Evolutionary conservation across 2,113 vertebrate species (phyloP).

Genomic region (Coracopsis vasa): DNA sequence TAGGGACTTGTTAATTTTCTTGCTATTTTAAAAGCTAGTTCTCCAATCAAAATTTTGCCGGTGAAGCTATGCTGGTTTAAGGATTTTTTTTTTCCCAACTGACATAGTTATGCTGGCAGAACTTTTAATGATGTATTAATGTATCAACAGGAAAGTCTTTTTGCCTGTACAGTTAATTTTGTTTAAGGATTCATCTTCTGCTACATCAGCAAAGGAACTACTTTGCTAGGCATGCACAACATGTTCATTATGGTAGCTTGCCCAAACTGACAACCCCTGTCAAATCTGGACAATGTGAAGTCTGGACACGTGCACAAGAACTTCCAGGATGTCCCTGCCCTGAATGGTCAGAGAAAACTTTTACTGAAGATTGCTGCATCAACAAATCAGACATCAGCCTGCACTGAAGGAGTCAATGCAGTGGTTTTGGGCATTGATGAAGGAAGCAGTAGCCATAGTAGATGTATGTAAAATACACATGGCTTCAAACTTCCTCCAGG

Average conservation of each 20-base stretch:
- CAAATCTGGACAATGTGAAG: background rate
- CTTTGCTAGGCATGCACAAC: background rate
- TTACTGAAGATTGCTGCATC: background rate
- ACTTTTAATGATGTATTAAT: constrained; percentile 13
- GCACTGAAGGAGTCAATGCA: background rate
- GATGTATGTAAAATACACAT: background rate
- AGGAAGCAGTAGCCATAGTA: background rate
- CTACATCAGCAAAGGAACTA: background rate
- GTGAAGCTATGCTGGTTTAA: background rate
- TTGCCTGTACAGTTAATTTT: background rate
- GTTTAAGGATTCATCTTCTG: background rate
- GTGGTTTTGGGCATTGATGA: background rate
- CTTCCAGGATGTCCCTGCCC: background rate
- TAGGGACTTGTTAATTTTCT: background rate
- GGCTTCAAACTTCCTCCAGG: background rate
- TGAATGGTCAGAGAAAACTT: background rate
- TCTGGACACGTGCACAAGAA: background rate
- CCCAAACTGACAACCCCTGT: background rate
- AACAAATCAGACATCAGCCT: background rate
- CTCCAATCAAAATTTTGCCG: constrained; percentile 48
- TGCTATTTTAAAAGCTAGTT: constrained; percentile 2
- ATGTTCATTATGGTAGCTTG: background rate
- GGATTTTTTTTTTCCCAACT: constrained; percentile 11
- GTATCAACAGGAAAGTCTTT: background rate
- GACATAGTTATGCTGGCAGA: constrained; percentile 11